Evolutionary conservation across 2,797 vertebrate species (phyloP).

Genomic region (Dryobates pubescens): DNA sequence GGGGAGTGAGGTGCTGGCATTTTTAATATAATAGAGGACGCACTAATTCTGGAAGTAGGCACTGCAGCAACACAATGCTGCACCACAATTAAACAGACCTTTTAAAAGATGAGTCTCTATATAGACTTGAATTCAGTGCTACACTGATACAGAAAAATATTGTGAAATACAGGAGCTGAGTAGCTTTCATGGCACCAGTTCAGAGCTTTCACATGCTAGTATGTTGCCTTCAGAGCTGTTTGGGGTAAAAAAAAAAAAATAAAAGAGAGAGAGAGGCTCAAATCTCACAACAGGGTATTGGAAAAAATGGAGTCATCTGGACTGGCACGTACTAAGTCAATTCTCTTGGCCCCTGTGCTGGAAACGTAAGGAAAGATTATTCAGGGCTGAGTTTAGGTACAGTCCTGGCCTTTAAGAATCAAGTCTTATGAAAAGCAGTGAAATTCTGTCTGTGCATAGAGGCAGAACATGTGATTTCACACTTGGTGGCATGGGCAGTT

Average conservation of each 20-base stretch:
- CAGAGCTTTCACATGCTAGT: background rate
- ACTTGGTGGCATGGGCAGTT: background rate
- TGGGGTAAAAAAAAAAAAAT: background rate
- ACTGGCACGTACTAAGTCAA: background rate
- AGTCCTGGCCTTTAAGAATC: background rate
- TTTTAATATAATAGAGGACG: background rate
- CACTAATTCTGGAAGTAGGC: background rate
- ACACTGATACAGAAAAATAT: background rate
- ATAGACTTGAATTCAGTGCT: background rate
- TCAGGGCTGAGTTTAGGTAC: background rate
- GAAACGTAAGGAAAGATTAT: background rate
- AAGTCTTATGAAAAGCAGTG: background rate
- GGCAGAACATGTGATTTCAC: background rate
- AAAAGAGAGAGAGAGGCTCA: background rate
- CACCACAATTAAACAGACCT: background rate
- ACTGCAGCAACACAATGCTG: background rate
- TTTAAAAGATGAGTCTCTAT: background rate
- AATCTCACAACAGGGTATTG: background rate
- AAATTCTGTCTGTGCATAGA: background rate
- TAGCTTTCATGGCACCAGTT: background rate
- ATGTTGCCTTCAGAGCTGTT: background rate
- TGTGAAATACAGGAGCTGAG: background rate
- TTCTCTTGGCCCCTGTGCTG: background rate
- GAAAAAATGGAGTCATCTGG: background rate
- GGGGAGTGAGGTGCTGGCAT: background rate